Conservation (phyloP, 2,797 vertebrate genomes). For the Melanotaenia trifasciata region DNA sequence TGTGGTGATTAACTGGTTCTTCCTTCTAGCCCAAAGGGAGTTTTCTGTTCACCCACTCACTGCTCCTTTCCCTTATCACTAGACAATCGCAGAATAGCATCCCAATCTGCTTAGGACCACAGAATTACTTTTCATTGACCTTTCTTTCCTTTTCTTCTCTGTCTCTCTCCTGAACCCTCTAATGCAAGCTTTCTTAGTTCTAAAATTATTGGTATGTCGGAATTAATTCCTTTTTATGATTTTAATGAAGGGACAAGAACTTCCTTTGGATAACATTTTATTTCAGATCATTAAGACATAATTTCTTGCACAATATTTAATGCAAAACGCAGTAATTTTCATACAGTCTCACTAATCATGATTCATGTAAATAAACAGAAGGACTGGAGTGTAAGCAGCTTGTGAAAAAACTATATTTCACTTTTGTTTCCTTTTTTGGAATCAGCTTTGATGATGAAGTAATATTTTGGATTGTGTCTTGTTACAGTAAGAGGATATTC, state of each 20-base stretch:
- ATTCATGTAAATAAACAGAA: no score
- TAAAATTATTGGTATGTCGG: not conserved
- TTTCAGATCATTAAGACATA: not conserved
- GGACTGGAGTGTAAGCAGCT: not conserved
- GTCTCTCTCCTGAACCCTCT: not conserved
- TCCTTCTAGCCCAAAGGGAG: constrained; percentile 28
- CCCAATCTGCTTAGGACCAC: constrained; percentile 28
- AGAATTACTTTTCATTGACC: constrained; percentile 26
- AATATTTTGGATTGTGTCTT: not conserved
- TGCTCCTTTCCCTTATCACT: constrained; percentile 44
- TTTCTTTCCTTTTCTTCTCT: constrained; percentile 9
- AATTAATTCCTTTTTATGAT: not conserved
- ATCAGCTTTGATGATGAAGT: no score
- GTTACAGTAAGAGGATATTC: not conserved
- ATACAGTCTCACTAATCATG: no score
- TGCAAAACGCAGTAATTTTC: no score
- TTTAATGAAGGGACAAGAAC: constrained; percentile 18
- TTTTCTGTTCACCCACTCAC: constrained; percentile 3
- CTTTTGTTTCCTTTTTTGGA: not conserved
- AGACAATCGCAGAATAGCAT: constrained; percentile 33
- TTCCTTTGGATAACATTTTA: constrained; percentile 9
- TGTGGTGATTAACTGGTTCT: constrained; percentile 20
- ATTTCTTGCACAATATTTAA: no score
- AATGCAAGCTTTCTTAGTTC: not conserved
- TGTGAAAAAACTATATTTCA: not conserved